These are phyloP conservation scores for Pangasius sanitwongsei DNA, from an alignment of 2,797 vertebrate species.

Conservation along the genomic window DNA sequence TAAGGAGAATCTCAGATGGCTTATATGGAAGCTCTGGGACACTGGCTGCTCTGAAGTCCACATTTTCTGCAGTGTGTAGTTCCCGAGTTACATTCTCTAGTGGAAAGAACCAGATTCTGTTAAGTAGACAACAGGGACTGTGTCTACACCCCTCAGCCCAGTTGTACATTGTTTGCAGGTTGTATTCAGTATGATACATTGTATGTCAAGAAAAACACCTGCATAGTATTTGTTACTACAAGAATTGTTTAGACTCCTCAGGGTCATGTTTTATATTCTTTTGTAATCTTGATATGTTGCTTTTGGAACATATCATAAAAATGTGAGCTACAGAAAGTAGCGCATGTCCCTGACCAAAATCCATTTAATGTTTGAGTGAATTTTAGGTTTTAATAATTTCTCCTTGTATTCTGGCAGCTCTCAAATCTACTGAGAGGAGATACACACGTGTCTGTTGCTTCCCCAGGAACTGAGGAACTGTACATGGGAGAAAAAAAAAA, in stretches of 20 bases:
- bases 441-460: too few relatives aligned
- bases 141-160: neutral
- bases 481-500: neutral
- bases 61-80: conserved; percentile 33
- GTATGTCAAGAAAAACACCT: conserved; percentile 17
- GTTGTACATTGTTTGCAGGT: neutral
- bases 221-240: conserved; percentile 15
- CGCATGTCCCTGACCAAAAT: neutral
- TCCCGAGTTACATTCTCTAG: conserved; percentile 45
- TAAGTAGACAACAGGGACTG: conserved; percentile 10
- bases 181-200: neutral
- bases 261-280: neutral
- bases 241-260: neutral
- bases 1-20: conserved; percentile 40
- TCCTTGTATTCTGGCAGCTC: conserved; percentile 1
- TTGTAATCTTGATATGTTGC: conserved; percentile 14
- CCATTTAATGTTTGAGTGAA: conserved; percentile 3
- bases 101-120: conserved; percentile 37
- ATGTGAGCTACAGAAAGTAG: neutral
- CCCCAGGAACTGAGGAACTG: neutral
- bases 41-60: conserved; percentile 31
- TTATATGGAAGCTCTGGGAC: conserved; percentile 33
- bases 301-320: conserved; percentile 19
- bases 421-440: neutral
- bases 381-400: conserved; percentile 23